Base-by-base conservation (phyloP, 2,797 vertebrate genomes). In the Coreius guichenoti region DNA sequence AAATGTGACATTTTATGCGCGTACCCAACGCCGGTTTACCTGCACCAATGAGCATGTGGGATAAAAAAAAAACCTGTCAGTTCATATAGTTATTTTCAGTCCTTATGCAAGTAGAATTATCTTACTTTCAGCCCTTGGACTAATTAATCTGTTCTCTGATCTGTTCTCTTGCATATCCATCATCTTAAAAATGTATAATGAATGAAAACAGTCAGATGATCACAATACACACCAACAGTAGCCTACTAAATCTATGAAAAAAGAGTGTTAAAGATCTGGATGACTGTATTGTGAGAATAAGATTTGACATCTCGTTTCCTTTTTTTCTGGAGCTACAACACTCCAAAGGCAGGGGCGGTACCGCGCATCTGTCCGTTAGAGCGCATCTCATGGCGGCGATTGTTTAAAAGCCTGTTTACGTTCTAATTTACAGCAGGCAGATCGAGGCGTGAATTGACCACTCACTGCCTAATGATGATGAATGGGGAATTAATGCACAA, bases 401-500 rank as follows among this genome's bases (percentile, higher is more conserved):
- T 95, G 96, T 96, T 97, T 97, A 97, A 97, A 98, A 80, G 43
- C 26, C 96, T 96, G 96, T 97, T 97, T 97, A 96, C 95, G 95
- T 96, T 96, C 95, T 98, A 97, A 98, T 98, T 97, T 98, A 96
- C 97, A 96, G 96, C 95, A 95, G 95, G 95, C 96, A 96, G 96
- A 94, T 93, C 94, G 93, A 96, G 96, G 96, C 95, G 95, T 97
- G 96, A 96, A 97, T 96, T 94, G 96, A 96, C 95, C 97, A 95
- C 97, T 98, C 97, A 96, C 95, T 93, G 93, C 92, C 94, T 99
- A 99, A 99, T 97, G 97, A 99, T 98, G 98, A 99, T 98, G 96
- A 99, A 99, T 98, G 97, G 95, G 97, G 97, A 97, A 99, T 99
- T 99, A 99, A 99, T 98, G 96, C 96, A 96, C 96, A 97, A 96